These are phyloP conservation scores for Callosobruchus maculatus DNA, from an alignment of 2,888 invertebrate genomes.

Conservation along the genomic window DNA sequence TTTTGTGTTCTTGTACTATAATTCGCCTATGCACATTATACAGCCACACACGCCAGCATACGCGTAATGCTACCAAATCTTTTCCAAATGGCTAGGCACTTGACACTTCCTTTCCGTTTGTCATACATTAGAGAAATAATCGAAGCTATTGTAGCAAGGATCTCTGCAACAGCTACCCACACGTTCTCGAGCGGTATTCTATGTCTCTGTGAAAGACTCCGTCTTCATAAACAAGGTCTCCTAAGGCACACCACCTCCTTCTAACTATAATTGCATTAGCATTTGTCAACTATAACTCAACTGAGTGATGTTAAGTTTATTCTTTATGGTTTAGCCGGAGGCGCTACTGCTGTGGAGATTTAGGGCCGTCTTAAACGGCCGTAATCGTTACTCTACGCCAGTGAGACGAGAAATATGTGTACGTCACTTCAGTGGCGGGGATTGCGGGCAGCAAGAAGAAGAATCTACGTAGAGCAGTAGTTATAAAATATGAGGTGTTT, in stretches of 20 bases:
- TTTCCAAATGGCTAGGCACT: not conserved
- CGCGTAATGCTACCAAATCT: not conserved
- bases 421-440: not conserved
- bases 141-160: not conserved
- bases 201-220: not conserved
- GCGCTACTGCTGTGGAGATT: not conserved
- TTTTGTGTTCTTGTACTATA: too few species aligned
- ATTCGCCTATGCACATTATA: too few species aligned
- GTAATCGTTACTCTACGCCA: not conserved
- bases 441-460: not conserved
- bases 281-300: conserved; percentile 28
- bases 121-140: not conserved
- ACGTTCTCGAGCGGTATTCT: not conserved
- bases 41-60: too few species aligned
- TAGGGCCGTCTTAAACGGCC: not conserved
- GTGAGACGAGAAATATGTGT: not conserved
- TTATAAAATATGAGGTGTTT: too few species aligned
- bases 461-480: too few species aligned
- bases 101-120: not conserved
- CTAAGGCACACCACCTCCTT: not conserved
- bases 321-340: not conserved
- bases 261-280: conserved; percentile 27
- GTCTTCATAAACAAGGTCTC: not conserved
- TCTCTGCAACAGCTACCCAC: not conserved
- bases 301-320: not conserved